These are phyloP conservation scores for Bilobella aurantiaca DNA, from an alignment of 1,140 invertebrate species.

Conservation along the genomic window DNA sequence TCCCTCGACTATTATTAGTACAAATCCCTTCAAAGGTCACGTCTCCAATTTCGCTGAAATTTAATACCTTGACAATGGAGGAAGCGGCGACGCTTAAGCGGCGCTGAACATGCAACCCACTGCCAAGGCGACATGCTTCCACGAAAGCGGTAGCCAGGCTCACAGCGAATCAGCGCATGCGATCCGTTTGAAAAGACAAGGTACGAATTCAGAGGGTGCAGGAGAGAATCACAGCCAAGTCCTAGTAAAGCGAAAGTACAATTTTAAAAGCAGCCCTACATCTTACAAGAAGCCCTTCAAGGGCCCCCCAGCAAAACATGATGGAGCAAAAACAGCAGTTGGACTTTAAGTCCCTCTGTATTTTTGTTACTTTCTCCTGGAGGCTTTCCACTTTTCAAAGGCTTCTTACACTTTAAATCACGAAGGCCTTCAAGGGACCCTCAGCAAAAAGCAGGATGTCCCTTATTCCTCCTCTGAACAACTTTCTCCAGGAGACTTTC, in stretches of 20 bases:
- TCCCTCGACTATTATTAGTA: too few species aligned
- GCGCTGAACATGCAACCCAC: constrained; percentile 27
- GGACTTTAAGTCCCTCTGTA: too few species aligned
- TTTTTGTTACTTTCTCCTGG: too few species aligned
- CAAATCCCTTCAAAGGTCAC: too few species aligned
- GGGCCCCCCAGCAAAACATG: too few species aligned
- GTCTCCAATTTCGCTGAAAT: too few species aligned
- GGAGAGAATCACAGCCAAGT: constrained; percentile 24
- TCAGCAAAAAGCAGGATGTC: neutral
- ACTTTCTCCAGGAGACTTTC: neutral
- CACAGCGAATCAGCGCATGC: constrained; percentile 25
- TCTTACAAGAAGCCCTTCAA: too few species aligned
- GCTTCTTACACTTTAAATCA: too few species aligned
- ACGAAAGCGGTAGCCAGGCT: constrained; percentile 23
- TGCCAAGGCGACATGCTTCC: constrained; percentile 24
- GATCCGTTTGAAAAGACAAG: constrained; percentile 31
- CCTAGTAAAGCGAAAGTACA: constrained; percentile 17
- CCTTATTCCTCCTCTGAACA: neutral
- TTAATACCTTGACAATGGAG: constrained; percentile 28
- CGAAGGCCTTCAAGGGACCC: too few species aligned
- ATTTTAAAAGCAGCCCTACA: neutral
- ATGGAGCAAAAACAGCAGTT: too few species aligned
- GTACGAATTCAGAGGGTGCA: constrained; percentile 20
- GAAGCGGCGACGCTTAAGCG: constrained; percentile 14
- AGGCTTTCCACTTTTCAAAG: too few species aligned